A percentile compares a stretch with the other conserved stretches of the same genome.
These are phyloP conservation scores for Etheostoma spectabile DNA, from an alignment of 2,113 vertebrate species.

Conservation along the genomic window DNA sequence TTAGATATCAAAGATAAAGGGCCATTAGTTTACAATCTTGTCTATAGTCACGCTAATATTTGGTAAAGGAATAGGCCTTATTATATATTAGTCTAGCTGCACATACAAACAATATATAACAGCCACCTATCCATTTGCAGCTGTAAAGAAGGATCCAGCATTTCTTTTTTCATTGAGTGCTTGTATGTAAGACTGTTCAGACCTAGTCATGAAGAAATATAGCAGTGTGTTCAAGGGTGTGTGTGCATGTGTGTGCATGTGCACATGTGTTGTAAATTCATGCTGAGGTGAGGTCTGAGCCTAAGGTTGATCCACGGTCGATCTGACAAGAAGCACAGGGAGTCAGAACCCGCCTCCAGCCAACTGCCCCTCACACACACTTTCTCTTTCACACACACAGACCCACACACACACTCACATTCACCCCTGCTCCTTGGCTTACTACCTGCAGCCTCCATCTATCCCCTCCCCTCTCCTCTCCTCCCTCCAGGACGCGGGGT, in stretches of 20 bases:
- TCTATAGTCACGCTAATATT: not conserved
- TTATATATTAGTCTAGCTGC: not conserved
- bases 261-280: constrained; percentile 47
- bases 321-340: constrained; percentile 75
- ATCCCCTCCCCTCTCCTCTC: not conserved
- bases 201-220: not conserved
- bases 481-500: constrained; percentile 67
- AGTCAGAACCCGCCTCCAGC: constrained; percentile 64
- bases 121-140: not conserved
- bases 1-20: not conserved
- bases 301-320: constrained; percentile 71
- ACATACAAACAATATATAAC: not conserved
- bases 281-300: constrained; percentile 67
- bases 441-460: constrained; percentile 25
- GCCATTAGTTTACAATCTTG: not conserved
- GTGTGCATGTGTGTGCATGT: not conserved
- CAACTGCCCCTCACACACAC: constrained; percentile 36
- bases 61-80: not conserved
- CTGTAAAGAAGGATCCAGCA: not conserved
- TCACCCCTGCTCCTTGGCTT: constrained; percentile 42
- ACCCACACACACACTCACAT: constrained; percentile 27
- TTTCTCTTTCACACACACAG: constrained; percentile 20
- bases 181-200: constrained; percentile 7
- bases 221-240: not conserved
- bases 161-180: not conserved